Conservation (phyloP, 2,113 vertebrate genomes). For the Cephalopterus ornatus region DNA sequence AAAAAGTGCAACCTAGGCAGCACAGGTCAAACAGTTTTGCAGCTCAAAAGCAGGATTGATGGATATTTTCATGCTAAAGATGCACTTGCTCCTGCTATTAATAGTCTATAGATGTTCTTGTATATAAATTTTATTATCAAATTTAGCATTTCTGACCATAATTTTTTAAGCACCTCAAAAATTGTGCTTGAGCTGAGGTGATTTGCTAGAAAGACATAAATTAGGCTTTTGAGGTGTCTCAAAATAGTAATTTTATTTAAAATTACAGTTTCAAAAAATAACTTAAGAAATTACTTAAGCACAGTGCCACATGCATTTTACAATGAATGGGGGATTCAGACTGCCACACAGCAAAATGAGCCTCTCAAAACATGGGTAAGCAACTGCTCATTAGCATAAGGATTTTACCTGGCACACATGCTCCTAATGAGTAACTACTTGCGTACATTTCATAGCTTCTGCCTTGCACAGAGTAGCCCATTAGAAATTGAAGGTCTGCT, state of each 20-base stretch:
- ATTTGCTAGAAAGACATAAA: not conserved
- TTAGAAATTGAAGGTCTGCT: not conserved
- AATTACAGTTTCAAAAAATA: not conserved
- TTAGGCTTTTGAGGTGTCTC: not conserved
- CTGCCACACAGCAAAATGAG: not conserved
- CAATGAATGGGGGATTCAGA: not conserved
- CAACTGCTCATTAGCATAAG: conserved; percentile 29
- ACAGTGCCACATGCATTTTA: not conserved
- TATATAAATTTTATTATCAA: not conserved
- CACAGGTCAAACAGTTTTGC: not conserved
- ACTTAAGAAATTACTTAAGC: not conserved
- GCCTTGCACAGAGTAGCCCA: conserved; percentile 6
- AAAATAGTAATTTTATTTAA: not conserved
- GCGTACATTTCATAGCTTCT: conserved; percentile 5
- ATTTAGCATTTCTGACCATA: not conserved
- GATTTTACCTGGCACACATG: conserved; percentile 26
- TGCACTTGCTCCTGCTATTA: not conserved
- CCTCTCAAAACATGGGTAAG: not conserved
- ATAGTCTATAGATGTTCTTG: not conserved
- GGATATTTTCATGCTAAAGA: not conserved
- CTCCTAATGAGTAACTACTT: not conserved
- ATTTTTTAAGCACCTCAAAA: not conserved
- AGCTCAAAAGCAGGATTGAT: not conserved
- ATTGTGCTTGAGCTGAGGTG: not conserved
- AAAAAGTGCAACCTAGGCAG: not conserved